phyloP scores from a whole-genome alignment of 2,888 invertebrate genomes.

The Coecobrya sp. region DNA sequence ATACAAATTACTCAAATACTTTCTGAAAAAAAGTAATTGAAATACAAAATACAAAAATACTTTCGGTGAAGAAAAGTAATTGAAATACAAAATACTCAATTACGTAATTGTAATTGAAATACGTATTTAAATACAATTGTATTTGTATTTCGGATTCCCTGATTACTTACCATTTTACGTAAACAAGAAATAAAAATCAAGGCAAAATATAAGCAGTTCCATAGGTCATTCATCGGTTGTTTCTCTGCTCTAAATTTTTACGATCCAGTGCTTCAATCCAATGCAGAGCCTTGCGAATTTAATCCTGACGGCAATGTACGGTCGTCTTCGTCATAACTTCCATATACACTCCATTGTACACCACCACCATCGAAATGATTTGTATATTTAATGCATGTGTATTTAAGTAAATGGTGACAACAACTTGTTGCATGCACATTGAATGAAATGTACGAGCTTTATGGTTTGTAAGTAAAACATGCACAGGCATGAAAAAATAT shows the following conservation, averaged over 20 bases:
- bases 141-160: too few species aligned
- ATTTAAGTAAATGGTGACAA: background rate
- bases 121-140: too few species aligned
- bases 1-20: too few species aligned
- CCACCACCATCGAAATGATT: background rate
- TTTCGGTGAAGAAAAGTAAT: too few species aligned
- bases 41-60: too few species aligned
- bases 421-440: conserved; percentile 15
- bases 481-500: background rate
- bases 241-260: background rate
- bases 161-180: conserved; percentile 7
- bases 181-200: background rate
- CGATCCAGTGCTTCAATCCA: background rate
- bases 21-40: too few species aligned
- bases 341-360: background rate
- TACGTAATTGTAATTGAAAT: too few species aligned
- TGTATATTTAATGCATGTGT: background rate
- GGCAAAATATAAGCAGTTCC: background rate
- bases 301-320: background rate
- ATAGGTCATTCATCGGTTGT: conserved; percentile 23
- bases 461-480: background rate
- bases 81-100: too few species aligned
- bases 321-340: background rate
- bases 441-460: background rate
- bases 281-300: background rate